These are phyloP conservation scores for Prionailurus viverrinus DNA, from an alignment of 2,113 vertebrate species.

Conservation along the genomic window DNA sequence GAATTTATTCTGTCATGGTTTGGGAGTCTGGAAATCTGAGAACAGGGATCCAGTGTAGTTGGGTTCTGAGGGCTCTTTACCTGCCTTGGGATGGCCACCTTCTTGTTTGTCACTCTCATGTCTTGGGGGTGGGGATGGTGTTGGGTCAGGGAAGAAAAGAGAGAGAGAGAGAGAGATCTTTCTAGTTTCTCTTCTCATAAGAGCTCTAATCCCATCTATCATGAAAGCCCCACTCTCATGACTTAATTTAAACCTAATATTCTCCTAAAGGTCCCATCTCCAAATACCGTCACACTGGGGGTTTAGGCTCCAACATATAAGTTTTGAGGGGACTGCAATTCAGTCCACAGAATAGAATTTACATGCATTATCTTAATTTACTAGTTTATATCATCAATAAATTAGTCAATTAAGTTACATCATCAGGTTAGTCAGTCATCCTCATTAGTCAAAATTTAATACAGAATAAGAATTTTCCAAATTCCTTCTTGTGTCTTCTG, in stretches of 20 bases:
- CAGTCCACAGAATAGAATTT: background rate
- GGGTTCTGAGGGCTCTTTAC: background rate
- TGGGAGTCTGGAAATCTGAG: background rate
- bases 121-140: too few relatives aligned
- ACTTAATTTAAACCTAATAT: background rate
- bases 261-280: background rate
- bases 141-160: background rate
- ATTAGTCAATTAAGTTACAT: background rate
- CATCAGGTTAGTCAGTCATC: background rate
- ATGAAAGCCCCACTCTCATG: too few relatives aligned
- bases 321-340: background rate
- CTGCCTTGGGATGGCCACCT: background rate
- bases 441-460: background rate
- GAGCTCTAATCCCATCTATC: background rate
- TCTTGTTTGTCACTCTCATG: background rate
- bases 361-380: background rate
- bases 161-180: background rate
- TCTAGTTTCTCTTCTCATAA: background rate
- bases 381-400: background rate
- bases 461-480: background rate
- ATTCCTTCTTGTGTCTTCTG: background rate
- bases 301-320: background rate
- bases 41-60: too few relatives aligned
- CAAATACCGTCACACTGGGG: background rate
- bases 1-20: background rate